These are phyloP conservation scores for Thecocarcelia acutangulata DNA, from an alignment of 2,888 invertebrate species.

Conservation along the genomic window DNA sequence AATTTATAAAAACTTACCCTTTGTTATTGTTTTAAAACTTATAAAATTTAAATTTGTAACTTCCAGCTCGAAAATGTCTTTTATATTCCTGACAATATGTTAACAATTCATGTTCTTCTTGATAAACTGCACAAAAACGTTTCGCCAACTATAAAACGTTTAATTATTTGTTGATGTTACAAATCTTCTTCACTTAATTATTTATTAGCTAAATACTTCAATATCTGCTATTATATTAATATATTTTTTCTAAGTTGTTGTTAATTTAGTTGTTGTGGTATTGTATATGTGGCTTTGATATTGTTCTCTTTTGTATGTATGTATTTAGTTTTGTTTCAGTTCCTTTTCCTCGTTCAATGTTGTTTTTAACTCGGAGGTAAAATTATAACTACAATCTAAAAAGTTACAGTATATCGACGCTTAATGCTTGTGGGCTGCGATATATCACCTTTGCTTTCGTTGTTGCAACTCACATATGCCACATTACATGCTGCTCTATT, in stretches of 20 bases:
- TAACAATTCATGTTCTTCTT: conserved; percentile 38
- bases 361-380: conserved; percentile 63
- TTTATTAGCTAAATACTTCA: conserved; percentile 16
- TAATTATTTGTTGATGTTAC: conserved; percentile 1
- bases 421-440: conserved; percentile 14
- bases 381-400: conserved; percentile 55
- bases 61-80: conserved; percentile 7
- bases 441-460: conserved; percentile 22
- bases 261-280: neutral
- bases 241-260: too few species aligned
- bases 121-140: conserved; percentile 3
- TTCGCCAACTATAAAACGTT: neutral
- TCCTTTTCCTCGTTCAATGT: conserved; percentile 14
- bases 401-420: neutral
- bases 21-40: neutral
- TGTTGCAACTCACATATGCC: conserved; percentile 1
- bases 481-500: conserved; percentile 15
- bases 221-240: neutral
- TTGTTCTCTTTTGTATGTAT: conserved; percentile 4
- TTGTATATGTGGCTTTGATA: neutral
- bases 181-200: conserved; percentile 6
- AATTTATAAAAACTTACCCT: conserved; percentile 34
- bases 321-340: conserved; percentile 5
- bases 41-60: conserved; percentile 1
- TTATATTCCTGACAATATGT: conserved; percentile 60